Evolutionary conservation across 2,888 invertebrate genomes (phyloP).

Genomic region (Craniophora ligustri): DNA sequence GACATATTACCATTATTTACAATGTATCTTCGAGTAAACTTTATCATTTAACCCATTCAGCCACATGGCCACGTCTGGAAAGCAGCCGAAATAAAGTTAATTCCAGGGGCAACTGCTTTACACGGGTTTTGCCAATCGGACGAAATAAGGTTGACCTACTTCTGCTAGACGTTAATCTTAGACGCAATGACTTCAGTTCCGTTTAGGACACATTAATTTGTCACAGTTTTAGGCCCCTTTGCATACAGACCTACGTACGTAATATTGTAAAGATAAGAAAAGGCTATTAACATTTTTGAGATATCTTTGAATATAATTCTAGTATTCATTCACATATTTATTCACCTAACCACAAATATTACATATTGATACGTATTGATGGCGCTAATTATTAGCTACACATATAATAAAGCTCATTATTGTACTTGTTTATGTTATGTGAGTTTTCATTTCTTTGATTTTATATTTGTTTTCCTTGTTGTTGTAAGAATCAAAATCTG

Average conservation of each 20-base stretch:
- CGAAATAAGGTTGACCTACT: constrained; percentile 4
- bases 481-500: too few relatives aligned
- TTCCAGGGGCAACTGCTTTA: not conserved
- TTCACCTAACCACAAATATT: too few relatives aligned
- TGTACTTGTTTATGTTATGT: not conserved
- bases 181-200: constrained; percentile 10
- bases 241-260: too few relatives aligned
- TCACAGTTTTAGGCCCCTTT: not conserved
- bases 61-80: not conserved
- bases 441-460: constrained; percentile 3
- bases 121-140: constrained; percentile 4
- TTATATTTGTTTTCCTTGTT: constrained; percentile 1
- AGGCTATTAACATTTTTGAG: too few relatives aligned
- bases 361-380: too few relatives aligned
- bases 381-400: not conserved
- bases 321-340: too few relatives aligned
- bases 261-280: too few relatives aligned
- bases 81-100: not conserved
- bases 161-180: not conserved
- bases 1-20: too few relatives aligned
- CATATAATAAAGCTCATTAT: not conserved
- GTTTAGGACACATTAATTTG: not conserved
- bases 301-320: too few relatives aligned
- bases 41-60: too few relatives aligned
- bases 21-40: too few relatives aligned